Percentiles rank a stretch among this genome's conserved stretches.
Conservation (phyloP, 2,797 vertebrate genomes). For the Buphagus erythrorhynchus region DNA sequence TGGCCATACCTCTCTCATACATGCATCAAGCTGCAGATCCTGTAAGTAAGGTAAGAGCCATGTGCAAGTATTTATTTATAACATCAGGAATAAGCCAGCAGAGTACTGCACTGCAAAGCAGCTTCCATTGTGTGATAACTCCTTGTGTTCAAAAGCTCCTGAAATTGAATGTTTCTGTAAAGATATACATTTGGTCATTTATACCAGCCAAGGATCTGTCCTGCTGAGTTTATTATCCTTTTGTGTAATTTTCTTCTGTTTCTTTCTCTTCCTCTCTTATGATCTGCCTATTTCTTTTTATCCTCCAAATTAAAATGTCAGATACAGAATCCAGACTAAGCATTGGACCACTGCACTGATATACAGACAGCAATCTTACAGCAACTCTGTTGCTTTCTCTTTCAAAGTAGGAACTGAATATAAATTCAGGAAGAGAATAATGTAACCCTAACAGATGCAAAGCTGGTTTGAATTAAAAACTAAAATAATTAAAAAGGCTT, state of each 20-base stretch:
- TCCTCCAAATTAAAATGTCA: background rate
- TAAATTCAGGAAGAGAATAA: background rate
- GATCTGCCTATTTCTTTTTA: slow-evolving; percentile 7
- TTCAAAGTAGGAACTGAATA: background rate
- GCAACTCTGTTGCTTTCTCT: background rate
- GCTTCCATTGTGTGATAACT: background rate
- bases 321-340: background rate
- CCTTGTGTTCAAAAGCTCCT: background rate
- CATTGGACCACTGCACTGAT: background rate
- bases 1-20: background rate
- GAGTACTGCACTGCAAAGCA: background rate
- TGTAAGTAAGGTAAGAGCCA: background rate
- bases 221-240: background rate
- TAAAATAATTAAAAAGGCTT: background rate
- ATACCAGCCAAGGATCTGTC: background rate
- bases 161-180: background rate
- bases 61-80: background rate
- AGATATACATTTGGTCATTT: background rate
- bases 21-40: background rate
- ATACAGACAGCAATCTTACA: background rate
- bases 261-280: background rate
- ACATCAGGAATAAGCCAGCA: background rate
- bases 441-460: background rate
- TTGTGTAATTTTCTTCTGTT: background rate
- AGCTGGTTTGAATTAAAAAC: background rate